A percentile compares a stretch with the other conserved stretches of the same genome.
phyloP scores from a whole-genome alignment of 2,797 vertebrate genomes.

The Coreius guichenoti region DNA sequence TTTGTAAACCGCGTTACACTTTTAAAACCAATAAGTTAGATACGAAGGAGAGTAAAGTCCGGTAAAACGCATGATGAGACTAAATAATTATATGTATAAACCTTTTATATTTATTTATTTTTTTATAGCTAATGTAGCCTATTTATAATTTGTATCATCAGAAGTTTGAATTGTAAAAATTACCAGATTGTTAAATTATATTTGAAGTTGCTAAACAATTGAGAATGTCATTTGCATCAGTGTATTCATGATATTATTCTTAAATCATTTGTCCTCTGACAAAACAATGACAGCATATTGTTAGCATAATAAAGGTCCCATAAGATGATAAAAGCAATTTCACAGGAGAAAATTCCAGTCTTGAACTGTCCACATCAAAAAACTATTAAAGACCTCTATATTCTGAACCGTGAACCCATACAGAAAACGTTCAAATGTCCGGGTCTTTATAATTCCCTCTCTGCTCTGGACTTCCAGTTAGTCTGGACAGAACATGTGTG shows the following conservation, averaged over 20 bases:
- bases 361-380: conserved; percentile 3
- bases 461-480: conserved; percentile 33
- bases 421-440: conserved; percentile 18
- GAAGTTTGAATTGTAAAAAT: background rate
- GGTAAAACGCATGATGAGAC: background rate
- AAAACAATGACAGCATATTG: background rate
- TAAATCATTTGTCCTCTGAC: background rate
- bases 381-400: background rate
- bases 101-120: background rate
- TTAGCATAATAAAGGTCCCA: background rate
- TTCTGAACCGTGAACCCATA: conserved; percentile 7
- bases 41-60: background rate
- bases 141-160: background rate
- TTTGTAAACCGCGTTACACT: background rate
- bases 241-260: background rate
- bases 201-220: background rate
- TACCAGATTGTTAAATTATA: background rate
- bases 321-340: background rate
- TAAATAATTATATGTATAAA: background rate
- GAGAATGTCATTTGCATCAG: background rate
- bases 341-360: background rate
- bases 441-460: conserved; percentile 3
- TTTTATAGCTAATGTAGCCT: too few relatives aligned
- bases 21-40: background rate
- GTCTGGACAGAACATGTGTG: conserved; percentile 58